phyloP scores from a whole-genome alignment of 1,140 invertebrate species.

The Camponotus pennsylvanicus region DNA sequence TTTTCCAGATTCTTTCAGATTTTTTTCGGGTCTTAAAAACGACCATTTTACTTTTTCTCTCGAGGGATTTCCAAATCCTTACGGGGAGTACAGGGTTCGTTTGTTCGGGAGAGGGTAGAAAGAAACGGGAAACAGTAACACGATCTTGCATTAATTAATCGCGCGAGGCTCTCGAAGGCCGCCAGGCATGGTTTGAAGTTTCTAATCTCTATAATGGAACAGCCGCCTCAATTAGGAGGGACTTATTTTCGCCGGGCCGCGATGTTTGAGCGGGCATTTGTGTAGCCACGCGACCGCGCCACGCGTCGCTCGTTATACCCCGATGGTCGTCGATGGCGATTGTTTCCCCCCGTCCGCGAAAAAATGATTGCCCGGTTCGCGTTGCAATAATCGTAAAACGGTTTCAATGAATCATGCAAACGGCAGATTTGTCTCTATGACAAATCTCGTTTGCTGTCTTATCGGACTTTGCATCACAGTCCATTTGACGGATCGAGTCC shows the following conservation, averaged over 20 bases:
- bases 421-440: neutral
- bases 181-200: slow-evolving; percentile 75
- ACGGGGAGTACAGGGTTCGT: neutral
- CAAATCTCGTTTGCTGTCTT: neutral
- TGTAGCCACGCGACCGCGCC: slow-evolving; percentile 77
- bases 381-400: slow-evolving; percentile 24
- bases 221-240: slow-evolving; percentile 78
- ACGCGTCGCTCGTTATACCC: slow-evolving; percentile 80
- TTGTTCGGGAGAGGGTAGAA: neutral
- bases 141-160: slow-evolving; percentile 66
- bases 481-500: neutral
- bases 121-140: neutral
- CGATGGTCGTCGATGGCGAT: slow-evolving; percentile 71
- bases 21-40: neutral
- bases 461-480: neutral
- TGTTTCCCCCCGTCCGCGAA: slow-evolving; percentile 71
- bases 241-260: slow-evolving; percentile 74
- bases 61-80: neutral
- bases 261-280: slow-evolving; percentile 78
- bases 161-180: slow-evolving; percentile 9
- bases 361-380: slow-evolving; percentile 72
- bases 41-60: neutral
- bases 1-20: neutral
- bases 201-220: slow-evolving; percentile 82
- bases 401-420: slow-evolving; percentile 3